Evolutionary conservation across 2,797 vertebrate genomes (phyloP).

Genomic region (Acanthiza pusilla): DNA sequence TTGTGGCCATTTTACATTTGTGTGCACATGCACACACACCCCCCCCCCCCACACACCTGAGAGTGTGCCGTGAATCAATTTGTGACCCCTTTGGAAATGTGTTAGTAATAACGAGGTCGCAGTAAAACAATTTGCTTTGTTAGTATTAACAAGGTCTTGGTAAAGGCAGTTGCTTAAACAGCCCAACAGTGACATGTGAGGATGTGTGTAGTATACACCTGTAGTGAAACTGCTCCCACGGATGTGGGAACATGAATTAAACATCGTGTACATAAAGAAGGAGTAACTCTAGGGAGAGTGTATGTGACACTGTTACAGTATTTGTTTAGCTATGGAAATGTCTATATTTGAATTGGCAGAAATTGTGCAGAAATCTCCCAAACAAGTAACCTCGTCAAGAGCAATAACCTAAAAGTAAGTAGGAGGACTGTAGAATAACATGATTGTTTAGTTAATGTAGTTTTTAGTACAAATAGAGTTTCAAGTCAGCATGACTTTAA

Average conservation of each 20-base stretch:
- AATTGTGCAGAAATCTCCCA: not conserved
- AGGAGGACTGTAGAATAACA: slow-evolving; percentile 44
- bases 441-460: slow-evolving; percentile 52
- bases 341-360: slow-evolving; percentile 35
- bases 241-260: not conserved
- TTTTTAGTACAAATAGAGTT: slow-evolving; percentile 39
- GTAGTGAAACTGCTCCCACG: not conserved
- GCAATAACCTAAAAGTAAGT: slow-evolving; percentile 32
- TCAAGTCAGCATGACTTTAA: slow-evolving; percentile 46
- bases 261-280: not conserved
- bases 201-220: not conserved
- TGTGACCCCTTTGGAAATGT: not conserved
- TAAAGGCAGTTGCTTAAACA: not conserved
- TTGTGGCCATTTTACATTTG: not conserved
- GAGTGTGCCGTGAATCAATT: not conserved
- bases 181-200: not conserved
- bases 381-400: slow-evolving; percentile 46
- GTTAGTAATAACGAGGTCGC: not conserved
- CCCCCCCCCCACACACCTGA: not conserved
- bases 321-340: not conserved
- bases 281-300: not conserved
- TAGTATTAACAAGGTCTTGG: not conserved
- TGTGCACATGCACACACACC: fast-evolving
- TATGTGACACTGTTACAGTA: not conserved
- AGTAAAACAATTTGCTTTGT: not conserved